These are phyloP conservation scores for Amphimallon solstitiale DNA, from an alignment of 2,888 invertebrate species.

Conservation along the genomic window DNA sequence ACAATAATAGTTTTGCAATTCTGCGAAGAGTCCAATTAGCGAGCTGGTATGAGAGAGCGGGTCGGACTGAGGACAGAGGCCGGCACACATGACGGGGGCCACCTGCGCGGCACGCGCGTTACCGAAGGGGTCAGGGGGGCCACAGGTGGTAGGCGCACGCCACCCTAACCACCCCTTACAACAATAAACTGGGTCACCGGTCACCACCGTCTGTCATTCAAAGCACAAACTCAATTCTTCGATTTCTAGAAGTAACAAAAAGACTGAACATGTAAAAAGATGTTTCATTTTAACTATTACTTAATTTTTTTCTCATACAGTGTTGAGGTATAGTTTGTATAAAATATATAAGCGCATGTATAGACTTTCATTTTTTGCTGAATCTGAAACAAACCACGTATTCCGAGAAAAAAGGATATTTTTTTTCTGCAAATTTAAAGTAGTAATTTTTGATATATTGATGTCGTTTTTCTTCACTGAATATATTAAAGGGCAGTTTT, in stretches of 20 bases:
- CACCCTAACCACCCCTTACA: constrained; percentile 49
- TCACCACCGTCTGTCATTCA: constrained; percentile 40
- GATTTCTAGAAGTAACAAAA: constrained; percentile 12
- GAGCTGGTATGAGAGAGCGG: constrained; percentile 33
- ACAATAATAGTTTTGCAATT: constrained; percentile 39
- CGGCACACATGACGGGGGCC: constrained; percentile 51
- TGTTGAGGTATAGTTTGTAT: neutral
- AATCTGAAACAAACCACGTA: too few species aligned
- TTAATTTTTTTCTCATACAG: neutral
- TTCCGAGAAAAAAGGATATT: too few species aligned
- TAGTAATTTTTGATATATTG: too few species aligned
- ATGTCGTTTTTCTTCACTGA: too few species aligned
- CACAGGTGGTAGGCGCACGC: constrained; percentile 54
- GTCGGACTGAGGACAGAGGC: constrained; percentile 31
- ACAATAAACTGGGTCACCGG: constrained; percentile 46
- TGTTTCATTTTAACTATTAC: neutral
- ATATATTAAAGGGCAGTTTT: too few species aligned
- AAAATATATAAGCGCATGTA: too few species aligned
- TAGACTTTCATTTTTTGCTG: too few species aligned
- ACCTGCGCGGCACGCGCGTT: constrained; percentile 52
- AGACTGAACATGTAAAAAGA: too few species aligned
- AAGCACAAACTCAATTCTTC: constrained; percentile 23
- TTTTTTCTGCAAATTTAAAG: too few species aligned
- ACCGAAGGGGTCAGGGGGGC: constrained; percentile 45
- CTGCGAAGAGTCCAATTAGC: constrained; percentile 46